Conservation (phyloP, 92 coral and sea anemone species). For the Palythoa caribaeorum region DNA sequence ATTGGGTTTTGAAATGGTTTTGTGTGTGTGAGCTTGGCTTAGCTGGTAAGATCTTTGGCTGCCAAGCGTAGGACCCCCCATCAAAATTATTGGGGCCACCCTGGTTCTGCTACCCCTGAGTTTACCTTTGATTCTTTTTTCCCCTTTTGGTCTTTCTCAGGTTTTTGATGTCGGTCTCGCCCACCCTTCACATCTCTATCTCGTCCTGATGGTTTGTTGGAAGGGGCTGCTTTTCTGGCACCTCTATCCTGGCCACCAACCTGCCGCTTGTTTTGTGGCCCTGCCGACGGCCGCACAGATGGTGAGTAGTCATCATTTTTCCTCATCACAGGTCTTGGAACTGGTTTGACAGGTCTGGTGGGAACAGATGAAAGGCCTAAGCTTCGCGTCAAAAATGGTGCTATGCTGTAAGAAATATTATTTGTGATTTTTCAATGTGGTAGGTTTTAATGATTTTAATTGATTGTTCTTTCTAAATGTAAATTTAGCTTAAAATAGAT, state of each 20-base stretch:
- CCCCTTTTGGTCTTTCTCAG: constrained; percentile 82
- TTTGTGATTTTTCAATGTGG: constrained; percentile 30
- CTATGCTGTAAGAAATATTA: constrained; percentile 29
- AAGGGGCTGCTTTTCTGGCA: constrained; percentile 73
- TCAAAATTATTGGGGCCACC: too few relatives aligned
- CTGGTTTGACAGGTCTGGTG: constrained; percentile 85
- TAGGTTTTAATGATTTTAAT: background rate
- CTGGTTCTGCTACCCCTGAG: background rate
- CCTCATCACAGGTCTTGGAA: constrained; percentile 86
- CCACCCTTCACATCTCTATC: constrained; percentile 74
- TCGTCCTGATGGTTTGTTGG: constrained; percentile 77
- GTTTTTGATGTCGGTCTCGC: constrained; percentile 66
- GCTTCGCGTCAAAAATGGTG: constrained; percentile 40
- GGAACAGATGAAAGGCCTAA: constrained; percentile 49
- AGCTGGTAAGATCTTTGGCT: too few relatives aligned
- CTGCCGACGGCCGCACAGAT: constrained; percentile 68
- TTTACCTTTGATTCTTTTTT: constrained; percentile 75
- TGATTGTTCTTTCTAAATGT: background rate
- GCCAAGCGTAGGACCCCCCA: too few relatives aligned
- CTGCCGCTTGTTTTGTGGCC: constrained; percentile 78
- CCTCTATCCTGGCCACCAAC: constrained; percentile 79
- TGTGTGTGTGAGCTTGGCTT: too few relatives aligned
- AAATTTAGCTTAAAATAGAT: background rate
- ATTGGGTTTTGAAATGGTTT: too few relatives aligned
- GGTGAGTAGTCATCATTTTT: constrained; percentile 89